Evolutionary conservation across 2,113 vertebrate species (phyloP), one percentile per base, ranked within the genome.

Genomic region (Sinocyclocheilus maitianheensis): DNA sequence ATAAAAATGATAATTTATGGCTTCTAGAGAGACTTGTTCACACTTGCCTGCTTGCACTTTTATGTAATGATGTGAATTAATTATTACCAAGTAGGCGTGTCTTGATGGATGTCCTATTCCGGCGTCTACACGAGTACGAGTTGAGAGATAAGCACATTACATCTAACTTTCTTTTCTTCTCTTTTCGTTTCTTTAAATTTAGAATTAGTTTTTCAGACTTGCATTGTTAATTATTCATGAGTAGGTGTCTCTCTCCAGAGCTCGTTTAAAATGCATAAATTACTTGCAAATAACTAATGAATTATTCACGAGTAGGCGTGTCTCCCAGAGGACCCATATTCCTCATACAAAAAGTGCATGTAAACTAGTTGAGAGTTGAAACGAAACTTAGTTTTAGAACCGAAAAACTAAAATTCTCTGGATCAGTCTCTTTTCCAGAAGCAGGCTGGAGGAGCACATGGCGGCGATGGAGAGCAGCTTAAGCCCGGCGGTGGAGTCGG

Each of bases 401-500:
- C 6, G 5, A 16, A n/a, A 46, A 65, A 13, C 34, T 11, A 62
- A 24, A 14, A 11, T 24, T 62, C 1, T 11, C n/a, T 40, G n/a
- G 18, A 24, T 51, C 18, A 10, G 1, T 60, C 18, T 20, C 53
- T 60, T 22, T 60, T 13, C 58, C 22, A 46, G 37, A 9, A 13
- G 11, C 20, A 80, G 3, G 77, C 90, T 97, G 96, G 87, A 93
- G 93, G 85, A 90, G 48, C 12, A 79, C 91, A 84, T 91, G 93
- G 86, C 87, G 87, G 85, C 88, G 81, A 86, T 90, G 80, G 93
- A 93, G 74, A 78, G 89, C 20, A 88, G 72, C 58, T 6, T 84
- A 65, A 90, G 84, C 46, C 84, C 96, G 46, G 90, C 85, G 40
- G 89, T 94, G 46, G 95, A 96, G 58, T 94, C 95, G 37, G 92